Percentiles rank a stretch among this genome's conserved stretches.
Evolutionary conservation across 2,113 vertebrate genomes (phyloP).

Genomic region (Rhizomys pruinosus): DNA sequence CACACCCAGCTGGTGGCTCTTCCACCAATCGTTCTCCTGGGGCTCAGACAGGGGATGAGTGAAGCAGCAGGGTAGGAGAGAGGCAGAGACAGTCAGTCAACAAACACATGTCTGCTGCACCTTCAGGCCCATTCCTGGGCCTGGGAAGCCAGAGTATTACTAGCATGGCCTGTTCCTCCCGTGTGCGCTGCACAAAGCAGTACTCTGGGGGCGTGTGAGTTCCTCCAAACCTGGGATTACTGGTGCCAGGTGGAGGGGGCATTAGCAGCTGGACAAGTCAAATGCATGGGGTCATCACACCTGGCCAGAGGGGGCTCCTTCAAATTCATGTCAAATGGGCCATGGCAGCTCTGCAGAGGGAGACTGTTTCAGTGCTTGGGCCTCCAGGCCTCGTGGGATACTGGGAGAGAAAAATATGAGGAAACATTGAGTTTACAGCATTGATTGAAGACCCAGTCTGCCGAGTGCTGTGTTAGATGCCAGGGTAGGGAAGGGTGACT

Average conservation of each 20-base stretch:
- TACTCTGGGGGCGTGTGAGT: not conserved
- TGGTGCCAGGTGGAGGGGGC: not conserved
- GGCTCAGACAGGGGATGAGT: slow-evolving; percentile 1
- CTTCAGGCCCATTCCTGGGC: not conserved
- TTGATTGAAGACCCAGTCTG: slow-evolving; percentile 29
- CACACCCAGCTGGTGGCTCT: slow-evolving; percentile 27
- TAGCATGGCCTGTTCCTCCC: not conserved
- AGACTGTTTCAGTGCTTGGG: not conserved
- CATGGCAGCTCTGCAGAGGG: not conserved
- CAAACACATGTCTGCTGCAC: not conserved
- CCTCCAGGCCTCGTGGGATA: not conserved
- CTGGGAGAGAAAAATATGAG: not conserved
- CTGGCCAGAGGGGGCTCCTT: not conserved
- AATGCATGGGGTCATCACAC: not conserved
- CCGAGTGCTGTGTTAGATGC: not conserved
- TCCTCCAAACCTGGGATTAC: not conserved
- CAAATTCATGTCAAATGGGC: not conserved
- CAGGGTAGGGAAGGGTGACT: not conserved
- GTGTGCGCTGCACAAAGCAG: not conserved
- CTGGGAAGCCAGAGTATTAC: not conserved
- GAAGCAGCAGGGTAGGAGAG: not conserved
- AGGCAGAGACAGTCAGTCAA: slow-evolving; percentile 32
- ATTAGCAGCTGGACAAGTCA: not conserved
- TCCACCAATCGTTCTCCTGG: not conserved
- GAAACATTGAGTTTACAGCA: not conserved